These are phyloP conservation scores for Amphipoea lucens DNA, from an alignment of 2,888 invertebrate genomes.

Conservation along the genomic window DNA sequence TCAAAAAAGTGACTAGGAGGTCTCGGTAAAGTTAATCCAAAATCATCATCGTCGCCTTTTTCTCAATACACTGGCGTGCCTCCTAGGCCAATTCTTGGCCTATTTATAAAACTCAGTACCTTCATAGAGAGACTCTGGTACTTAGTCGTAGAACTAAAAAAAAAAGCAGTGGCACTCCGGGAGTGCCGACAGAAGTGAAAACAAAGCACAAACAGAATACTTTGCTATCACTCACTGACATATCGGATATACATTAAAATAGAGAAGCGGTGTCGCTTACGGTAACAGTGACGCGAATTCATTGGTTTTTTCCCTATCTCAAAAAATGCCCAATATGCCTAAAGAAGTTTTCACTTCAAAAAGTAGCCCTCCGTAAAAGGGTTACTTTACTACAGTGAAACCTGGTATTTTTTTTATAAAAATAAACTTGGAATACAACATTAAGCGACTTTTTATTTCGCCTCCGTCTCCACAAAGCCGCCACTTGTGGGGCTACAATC, in stretches of 20 bases:
- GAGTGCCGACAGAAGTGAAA: too few relatives aligned
- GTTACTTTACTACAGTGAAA: background rate
- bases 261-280: too few relatives aligned
- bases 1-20: background rate
- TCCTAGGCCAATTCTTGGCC: background rate
- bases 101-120: background rate
- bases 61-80: background rate
- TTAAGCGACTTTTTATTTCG: constrained; percentile 32
- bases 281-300: too few relatives aligned
- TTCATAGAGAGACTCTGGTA: background rate
- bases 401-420: background rate
- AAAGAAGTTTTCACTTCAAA: too few relatives aligned
- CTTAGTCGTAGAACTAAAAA: too few relatives aligned
- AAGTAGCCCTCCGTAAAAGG: background rate
- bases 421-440: constrained; percentile 9
- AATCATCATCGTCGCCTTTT: background rate
- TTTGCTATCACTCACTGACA: too few relatives aligned
- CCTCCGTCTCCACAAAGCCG: constrained; percentile 41
- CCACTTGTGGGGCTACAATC: constrained; percentile 48
- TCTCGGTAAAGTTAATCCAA: background rate
- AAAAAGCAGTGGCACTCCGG: too few relatives aligned
- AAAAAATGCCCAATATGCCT: background rate
- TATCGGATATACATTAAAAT: too few relatives aligned
- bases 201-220: too few relatives aligned
- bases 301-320: too few relatives aligned